Conservation (phyloP, 2,888 invertebrate species). For the Loripinus fragilis region DNA sequence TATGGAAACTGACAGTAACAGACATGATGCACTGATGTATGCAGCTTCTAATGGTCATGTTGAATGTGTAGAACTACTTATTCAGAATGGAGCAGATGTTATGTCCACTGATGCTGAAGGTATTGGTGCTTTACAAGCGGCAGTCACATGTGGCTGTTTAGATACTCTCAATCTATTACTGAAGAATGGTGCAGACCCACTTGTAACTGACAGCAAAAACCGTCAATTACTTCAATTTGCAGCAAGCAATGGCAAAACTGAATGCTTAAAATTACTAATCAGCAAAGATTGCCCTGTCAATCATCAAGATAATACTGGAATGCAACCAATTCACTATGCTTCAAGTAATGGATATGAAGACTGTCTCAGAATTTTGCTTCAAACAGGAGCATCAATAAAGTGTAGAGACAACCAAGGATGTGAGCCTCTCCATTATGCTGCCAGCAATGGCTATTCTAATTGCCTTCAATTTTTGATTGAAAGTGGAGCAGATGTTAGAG, state of each 20-base stretch:
- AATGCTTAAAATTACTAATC: background rate
- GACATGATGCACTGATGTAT: background rate
- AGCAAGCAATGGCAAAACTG: constrained; percentile 3
- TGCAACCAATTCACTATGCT: constrained; percentile 13
- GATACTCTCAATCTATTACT: background rate
- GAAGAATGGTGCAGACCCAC: background rate
- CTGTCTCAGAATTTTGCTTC: background rate
- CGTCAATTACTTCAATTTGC: constrained; percentile 11
- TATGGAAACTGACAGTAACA: background rate
- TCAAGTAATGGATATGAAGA: background rate
- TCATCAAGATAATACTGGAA: background rate
- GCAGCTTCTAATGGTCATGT: background rate
- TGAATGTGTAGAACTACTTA: background rate
- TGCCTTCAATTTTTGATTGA: background rate
- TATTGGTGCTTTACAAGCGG: constrained; percentile 4
- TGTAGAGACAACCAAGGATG: background rate
- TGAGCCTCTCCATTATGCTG: constrained; percentile 13
- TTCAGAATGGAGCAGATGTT: background rate
- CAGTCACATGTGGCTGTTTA: constrained; percentile 4
- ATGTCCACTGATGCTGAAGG: background rate
- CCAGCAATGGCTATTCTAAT: background rate
- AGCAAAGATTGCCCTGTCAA: background rate
- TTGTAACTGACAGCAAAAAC: background rate
- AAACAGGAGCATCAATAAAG: background rate
- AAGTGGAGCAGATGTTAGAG: background rate